A percentile compares a stretch with the other conserved stretches of the same genome.
Evolutionary conservation across 2,113 vertebrate species (phyloP).

Genomic region (Megalops atlanticus): DNA sequence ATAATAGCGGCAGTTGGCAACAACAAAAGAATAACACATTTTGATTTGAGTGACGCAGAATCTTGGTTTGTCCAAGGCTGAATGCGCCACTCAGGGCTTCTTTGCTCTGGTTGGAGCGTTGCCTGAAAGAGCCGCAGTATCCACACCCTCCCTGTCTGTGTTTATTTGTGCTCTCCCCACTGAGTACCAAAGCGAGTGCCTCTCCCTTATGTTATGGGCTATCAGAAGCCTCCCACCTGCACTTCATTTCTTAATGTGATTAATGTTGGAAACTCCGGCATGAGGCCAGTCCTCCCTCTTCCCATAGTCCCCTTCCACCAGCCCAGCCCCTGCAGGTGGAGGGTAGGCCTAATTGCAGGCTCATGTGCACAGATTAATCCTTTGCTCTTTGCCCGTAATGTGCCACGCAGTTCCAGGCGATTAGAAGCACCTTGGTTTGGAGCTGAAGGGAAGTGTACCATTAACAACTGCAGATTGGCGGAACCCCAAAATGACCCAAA

Average conservation of each 20-base stretch:
- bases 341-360: not conserved
- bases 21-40: not conserved
- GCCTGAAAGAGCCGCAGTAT: not conserved
- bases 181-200: not conserved
- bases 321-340: slow-evolving; percentile 6
- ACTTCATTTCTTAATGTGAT: slow-evolving; percentile 13
- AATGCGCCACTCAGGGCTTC: not conserved
- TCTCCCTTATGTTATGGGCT: not conserved
- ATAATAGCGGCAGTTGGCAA: not conserved
- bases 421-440: not conserved
- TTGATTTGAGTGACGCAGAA: not conserved
- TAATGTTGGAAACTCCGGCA: not conserved
- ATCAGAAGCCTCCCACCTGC: slow-evolving; percentile 9
- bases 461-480: not conserved
- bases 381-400: not conserved
- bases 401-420: not conserved
- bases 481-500: slow-evolving; percentile 16
- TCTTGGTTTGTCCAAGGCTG: not conserved
- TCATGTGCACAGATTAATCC: not conserved
- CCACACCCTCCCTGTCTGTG: not conserved
- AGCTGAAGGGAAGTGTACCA: slow-evolving; percentile 1
- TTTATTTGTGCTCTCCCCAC: slow-evolving; percentile 4
- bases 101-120: not conserved
- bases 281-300: not conserved
- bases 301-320: not conserved